These are phyloP conservation scores for Campylomormyrus numenius DNA, from an alignment of 2,113 vertebrate species.

Conservation along the genomic window DNA sequence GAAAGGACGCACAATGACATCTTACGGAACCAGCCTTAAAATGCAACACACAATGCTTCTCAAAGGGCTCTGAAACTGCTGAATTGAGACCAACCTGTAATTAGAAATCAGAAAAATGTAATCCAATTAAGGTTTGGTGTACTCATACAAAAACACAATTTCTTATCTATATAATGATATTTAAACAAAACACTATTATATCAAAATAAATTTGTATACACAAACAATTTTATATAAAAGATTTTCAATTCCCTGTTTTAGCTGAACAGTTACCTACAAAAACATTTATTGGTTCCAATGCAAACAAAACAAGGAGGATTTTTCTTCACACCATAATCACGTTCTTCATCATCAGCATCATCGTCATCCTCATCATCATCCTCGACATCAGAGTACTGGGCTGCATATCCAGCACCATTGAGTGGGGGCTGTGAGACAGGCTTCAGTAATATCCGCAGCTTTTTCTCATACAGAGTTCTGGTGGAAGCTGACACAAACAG, in stretches of 20 bases:
- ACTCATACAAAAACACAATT: background rate
- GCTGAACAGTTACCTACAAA: background rate
- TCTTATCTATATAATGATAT: background rate
- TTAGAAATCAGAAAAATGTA: background rate
- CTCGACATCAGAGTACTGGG: constrained; percentile 54
- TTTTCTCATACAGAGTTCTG: constrained; percentile 68
- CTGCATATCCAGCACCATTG: constrained; percentile 34
- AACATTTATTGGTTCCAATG: background rate
- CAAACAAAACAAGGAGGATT: background rate
- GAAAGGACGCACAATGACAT: constrained; percentile 18
- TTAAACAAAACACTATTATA: background rate
- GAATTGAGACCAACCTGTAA: background rate
- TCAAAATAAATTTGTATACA: background rate
- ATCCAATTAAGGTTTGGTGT: background rate
- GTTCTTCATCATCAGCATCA: constrained; percentile 11
- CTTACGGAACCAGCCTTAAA: background rate
- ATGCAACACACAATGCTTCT: background rate
- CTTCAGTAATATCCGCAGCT: constrained; percentile 57
- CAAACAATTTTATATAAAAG: background rate
- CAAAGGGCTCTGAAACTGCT: background rate
- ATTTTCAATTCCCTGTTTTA: background rate
- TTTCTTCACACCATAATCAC: constrained; percentile 32
- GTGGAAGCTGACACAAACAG: constrained; percentile 61
- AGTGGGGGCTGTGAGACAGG: background rate
- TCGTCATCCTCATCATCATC: constrained; percentile 32